Percentiles rank a stretch among this genome's conserved stretches.
Conservation (phyloP, 2,888 invertebrate genomes). For the Uropetala carovei region DNA sequence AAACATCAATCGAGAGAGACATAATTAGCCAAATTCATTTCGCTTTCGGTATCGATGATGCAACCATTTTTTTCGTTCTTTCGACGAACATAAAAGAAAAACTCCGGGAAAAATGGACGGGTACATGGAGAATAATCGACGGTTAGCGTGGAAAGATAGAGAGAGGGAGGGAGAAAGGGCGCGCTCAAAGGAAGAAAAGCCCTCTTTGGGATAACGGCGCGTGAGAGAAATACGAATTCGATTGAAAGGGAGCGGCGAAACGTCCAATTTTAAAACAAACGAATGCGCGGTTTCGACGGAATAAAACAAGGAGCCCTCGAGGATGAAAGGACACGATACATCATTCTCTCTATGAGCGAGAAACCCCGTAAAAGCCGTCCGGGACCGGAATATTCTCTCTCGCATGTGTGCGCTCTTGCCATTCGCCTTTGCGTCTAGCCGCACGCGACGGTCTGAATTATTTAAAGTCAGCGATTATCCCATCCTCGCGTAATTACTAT, state of each 20-base stretch:
- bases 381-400: no score
- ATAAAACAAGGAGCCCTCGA: background rate
- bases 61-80: background rate
- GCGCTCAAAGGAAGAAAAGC: background rate
- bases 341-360: no score
- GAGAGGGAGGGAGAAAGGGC: background rate
- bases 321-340: background rate
- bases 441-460: no score
- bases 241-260: background rate
- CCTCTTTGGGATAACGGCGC: background rate
- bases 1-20: no score
- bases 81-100: background rate
- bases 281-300: background rate
- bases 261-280: constrained; percentile 13
- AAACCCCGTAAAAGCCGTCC: no score
- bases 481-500: no score
- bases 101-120: background rate
- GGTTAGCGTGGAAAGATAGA: background rate
- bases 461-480: no score
- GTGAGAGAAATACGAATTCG: background rate
- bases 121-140: background rate
- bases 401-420: no score
- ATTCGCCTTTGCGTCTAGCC: no score
- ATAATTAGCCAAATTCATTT: no score
- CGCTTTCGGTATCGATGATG: no score